Percentiles rank a stretch among this genome's conserved stretches.
phyloP scores from a whole-genome alignment of 2,113 vertebrate genomes.

The Miniopterus natalensis region DNA sequence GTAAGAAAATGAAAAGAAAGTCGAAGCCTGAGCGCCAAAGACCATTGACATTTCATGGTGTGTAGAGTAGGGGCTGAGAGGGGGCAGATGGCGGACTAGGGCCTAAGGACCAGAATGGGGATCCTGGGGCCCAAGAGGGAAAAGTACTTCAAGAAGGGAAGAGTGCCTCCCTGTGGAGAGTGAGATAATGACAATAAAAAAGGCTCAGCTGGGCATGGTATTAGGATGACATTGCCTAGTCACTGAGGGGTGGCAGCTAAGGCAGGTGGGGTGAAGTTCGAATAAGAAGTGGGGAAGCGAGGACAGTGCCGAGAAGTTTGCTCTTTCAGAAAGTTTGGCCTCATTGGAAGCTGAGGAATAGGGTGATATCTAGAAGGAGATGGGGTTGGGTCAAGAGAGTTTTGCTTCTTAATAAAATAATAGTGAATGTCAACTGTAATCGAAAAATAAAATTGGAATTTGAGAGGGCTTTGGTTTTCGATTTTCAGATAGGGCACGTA shows the following conservation, averaged over 20 bases:
- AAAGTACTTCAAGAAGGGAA: background rate
- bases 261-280: too few relatives aligned
- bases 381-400: background rate
- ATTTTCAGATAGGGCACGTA: background rate
- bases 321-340: background rate
- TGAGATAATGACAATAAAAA: too few relatives aligned
- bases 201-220: background rate
- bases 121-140: background rate
- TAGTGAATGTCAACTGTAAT: background rate
- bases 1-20: background rate
- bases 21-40: background rate
- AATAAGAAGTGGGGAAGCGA: background rate
- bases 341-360: background rate
- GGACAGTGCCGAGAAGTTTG: background rate
- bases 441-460: background rate
- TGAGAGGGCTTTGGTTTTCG: background rate
- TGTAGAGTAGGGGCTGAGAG: background rate
- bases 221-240: background rate
- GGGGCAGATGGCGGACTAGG: background rate
- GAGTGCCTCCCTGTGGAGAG: background rate
- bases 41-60: background rate
- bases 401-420: background rate
- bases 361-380: background rate
- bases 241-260: background rate
- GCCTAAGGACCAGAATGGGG: background rate